Evolutionary conservation across 37 sponge, comb jelly and placozoan genomes (phyloP), one percentile per base, ranked within the genome.

Genomic region (Lycopodina hypogea): DNA sequence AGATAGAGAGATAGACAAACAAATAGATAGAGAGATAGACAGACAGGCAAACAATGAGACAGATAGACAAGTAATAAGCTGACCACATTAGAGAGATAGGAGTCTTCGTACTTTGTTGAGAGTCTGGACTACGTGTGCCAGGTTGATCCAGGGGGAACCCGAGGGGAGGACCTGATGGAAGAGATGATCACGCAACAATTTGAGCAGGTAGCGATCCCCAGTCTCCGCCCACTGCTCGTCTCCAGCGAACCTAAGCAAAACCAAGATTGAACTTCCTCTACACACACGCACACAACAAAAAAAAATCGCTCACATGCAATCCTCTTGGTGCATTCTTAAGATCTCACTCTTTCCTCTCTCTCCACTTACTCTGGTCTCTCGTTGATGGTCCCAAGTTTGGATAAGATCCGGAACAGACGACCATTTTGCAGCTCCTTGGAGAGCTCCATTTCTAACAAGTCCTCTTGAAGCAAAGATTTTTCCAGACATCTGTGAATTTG

Each of bases 181-280:
- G 36, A 95, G 80, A 59, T 91, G 86, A 79, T 95, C 93, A 18
- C 92, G 59, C 40, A 95, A 88, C 57, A 95, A 71, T 67, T 95
- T 95, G 0, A 95, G 75, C 37, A 95, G 71, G 76, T 95, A 92
- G 14, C 95, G 71, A 52, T 95, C 95, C 18, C 95, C 93, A 48
- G 95, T 95, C 74, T 95, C 93, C 22, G 90, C 70, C 95, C 95
- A 95, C 56, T 76, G 71, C 32, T 69, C 77, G 69, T 95, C 95
- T 24, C 86, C 68, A 29, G 45, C 56, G 36, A 83, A 79, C 76
- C 92, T 91, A 51, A 59, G 15, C n/a, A 45, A 9, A 9, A n/a
- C n/a, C n/a, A n/a, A n/a, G n/a, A n/a, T n/a, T n/a, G n/a, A n/a
- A n/a, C n/a, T 45, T 45, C 48, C 48, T 45, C 48, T 9, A 4